phyloP scores from a whole-genome alignment of 2,888 invertebrate species.

The Plagiodera versicolora region DNA sequence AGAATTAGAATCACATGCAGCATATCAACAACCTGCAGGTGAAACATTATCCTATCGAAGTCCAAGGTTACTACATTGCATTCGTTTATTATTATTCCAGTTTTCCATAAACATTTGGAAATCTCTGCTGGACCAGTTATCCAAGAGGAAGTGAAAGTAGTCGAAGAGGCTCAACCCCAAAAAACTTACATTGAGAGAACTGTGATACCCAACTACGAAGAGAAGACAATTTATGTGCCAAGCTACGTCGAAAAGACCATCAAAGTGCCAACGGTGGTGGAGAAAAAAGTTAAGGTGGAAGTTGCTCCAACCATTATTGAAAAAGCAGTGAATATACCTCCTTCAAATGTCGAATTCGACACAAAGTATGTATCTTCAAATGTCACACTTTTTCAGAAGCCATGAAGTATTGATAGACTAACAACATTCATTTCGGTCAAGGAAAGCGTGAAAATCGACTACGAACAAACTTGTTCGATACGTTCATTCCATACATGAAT shows the following conservation, averaged over 20 bases:
- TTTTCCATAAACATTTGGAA: constrained; percentile 24
- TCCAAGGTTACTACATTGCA: too few relatives aligned
- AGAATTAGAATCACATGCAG: constrained; percentile 15
- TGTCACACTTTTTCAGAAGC: too few relatives aligned
- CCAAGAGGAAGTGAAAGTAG: constrained; percentile 35
- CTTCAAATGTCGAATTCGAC: constrained; percentile 26
- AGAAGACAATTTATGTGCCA: constrained; percentile 51
- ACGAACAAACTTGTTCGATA: too few relatives aligned
- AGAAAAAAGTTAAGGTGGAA: constrained; percentile 47
- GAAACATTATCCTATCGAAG: too few relatives aligned
- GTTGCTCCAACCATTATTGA: constrained; percentile 49
- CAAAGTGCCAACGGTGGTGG: constrained; percentile 49
- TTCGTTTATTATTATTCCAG: too few relatives aligned
- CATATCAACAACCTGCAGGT: constrained; percentile 23
- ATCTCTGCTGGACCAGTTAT: constrained; percentile 29
- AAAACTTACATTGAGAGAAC: constrained; percentile 48
- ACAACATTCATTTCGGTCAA: too few relatives aligned
- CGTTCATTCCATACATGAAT: too few relatives aligned
- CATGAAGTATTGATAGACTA: too few relatives aligned
- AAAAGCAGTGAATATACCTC: constrained; percentile 43
- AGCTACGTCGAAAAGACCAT: constrained; percentile 51
- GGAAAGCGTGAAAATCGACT: too few relatives aligned
- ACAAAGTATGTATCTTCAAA: constrained; percentile 18
- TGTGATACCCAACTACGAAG: constrained; percentile 50
- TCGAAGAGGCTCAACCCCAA: constrained; percentile 32